phyloP scores from a whole-genome alignment of 2,888 invertebrate species.

The Clitarchus hookeri region DNA sequence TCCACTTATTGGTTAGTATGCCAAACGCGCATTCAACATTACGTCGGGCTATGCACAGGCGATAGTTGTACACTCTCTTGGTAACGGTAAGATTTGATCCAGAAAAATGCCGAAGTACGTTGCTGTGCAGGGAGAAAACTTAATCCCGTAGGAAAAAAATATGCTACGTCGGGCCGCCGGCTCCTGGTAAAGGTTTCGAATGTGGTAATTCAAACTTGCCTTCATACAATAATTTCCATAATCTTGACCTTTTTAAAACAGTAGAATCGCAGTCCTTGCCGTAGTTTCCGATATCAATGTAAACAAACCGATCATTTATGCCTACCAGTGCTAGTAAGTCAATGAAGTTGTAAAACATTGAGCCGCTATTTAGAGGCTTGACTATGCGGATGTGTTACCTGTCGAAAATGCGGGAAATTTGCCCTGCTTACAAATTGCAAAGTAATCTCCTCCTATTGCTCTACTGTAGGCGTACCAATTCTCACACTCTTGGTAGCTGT shows the following conservation, averaged over 20 bases:
- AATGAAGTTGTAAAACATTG: slow-evolving; percentile 44
- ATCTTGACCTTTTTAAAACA: no score
- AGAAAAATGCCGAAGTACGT: slow-evolving; percentile 32
- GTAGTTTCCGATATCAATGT: slow-evolving; percentile 33
- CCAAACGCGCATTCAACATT: slow-evolving; percentile 48
- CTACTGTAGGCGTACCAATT: no score
- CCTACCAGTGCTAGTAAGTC: slow-evolving; percentile 40
- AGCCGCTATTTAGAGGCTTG: slow-evolving; percentile 43
- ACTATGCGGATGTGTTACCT: slow-evolving; percentile 43
- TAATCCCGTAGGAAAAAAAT: slow-evolving; percentile 31
- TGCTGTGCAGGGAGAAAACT: slow-evolving; percentile 35
- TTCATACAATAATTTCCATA: background rate
- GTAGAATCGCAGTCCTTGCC: slow-evolving; percentile 28
- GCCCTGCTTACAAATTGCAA: no score
- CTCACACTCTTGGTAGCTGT: slow-evolving; percentile 40
- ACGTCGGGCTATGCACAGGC: slow-evolving; percentile 44
- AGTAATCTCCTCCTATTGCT: no score
- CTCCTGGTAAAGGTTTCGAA: slow-evolving; percentile 2
- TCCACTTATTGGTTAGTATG: slow-evolving; percentile 48
- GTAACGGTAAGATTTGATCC: slow-evolving; percentile 29
- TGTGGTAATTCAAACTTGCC: background rate
- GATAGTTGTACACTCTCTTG: slow-evolving; percentile 43
- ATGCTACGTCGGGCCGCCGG: slow-evolving; percentile 14
- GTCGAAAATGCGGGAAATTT: slow-evolving; percentile 45
- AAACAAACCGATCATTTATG: slow-evolving; percentile 38